Evolutionary conservation across 2,888 invertebrate genomes (phyloP).

Genomic region (Amphipoea lucens): DNA sequence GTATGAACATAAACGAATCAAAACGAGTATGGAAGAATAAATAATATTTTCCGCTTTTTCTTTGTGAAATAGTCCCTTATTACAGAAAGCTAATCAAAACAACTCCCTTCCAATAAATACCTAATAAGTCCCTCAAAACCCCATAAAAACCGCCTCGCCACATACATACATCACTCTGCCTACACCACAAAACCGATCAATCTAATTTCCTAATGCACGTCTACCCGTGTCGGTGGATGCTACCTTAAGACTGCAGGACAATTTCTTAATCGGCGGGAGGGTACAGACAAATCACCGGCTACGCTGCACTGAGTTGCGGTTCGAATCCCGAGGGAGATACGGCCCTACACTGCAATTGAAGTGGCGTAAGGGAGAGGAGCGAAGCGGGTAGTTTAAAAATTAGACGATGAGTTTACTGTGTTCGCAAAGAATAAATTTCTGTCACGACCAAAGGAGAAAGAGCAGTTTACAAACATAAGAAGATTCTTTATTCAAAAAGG

Average conservation of each 20-base stretch:
- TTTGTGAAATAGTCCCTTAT: not conserved
- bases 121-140: not conserved
- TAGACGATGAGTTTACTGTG: no score
- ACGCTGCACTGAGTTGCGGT: slow-evolving; percentile 82
- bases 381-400: slow-evolving; percentile 30
- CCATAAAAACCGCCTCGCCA: slow-evolving; percentile 14
- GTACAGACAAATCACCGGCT: slow-evolving; percentile 86
- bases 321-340: slow-evolving; percentile 76
- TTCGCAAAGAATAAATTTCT: no score
- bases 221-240: slow-evolving; percentile 47
- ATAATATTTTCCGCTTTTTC: not conserved
- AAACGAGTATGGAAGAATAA: not conserved
- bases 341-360: slow-evolving; percentile 73
- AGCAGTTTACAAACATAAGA: no score
- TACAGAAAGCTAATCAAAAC: not conserved
- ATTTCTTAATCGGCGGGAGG: slow-evolving; percentile 86
- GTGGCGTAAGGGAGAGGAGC: slow-evolving; percentile 61
- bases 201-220: slow-evolving; percentile 62
- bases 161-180: slow-evolving; percentile 27
- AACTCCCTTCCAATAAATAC: not conserved
- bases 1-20: not conserved
- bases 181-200: slow-evolving; percentile 46
- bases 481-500: no score
- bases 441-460: no score
- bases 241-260: slow-evolving; percentile 73